Percentiles rank a stretch among this genome's conserved stretches.
These are phyloP conservation scores for Melipona quadrifasciata DNA, from an alignment of 1,140 invertebrate species.

Conservation along the genomic window DNA sequence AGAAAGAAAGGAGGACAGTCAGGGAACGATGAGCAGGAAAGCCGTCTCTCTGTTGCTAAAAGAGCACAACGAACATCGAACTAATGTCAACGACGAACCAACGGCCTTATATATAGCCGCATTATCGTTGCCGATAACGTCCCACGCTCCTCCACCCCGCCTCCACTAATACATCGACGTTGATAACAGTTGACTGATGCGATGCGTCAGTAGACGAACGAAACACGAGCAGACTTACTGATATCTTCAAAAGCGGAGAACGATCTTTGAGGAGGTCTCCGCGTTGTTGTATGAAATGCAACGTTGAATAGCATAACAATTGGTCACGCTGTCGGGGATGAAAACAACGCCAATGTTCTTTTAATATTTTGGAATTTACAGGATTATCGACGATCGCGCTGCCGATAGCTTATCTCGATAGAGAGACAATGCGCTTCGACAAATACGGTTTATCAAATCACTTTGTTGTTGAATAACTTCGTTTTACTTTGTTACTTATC, in stretches of 20 bases:
- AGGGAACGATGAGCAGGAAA: neutral
- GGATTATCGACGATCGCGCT: neutral
- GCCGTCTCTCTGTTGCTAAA: neutral
- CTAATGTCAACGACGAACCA: constrained; percentile 51
- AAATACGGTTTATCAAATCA: neutral
- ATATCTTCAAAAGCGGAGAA: neutral
- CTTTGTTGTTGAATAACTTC: neutral
- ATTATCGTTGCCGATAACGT: constrained; percentile 49
- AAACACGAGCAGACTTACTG: neutral
- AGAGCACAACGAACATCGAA: constrained; percentile 42
- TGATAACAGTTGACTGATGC: constrained; percentile 49
- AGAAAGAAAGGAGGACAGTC: neutral
- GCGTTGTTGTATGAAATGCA: neutral
- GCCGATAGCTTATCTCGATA: neutral
- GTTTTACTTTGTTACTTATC: neutral
- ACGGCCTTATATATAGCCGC: constrained; percentile 64
- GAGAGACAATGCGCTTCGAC: neutral
- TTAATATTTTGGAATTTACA: neutral
- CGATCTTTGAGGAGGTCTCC: no score
- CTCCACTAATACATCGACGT: constrained; percentile 28
- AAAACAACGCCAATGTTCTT: neutral
- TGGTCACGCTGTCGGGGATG: neutral
- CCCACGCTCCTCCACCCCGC: neutral
- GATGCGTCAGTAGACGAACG: constrained; percentile 27
- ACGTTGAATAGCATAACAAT: neutral